Evolutionary conservation across 2,113 vertebrate genomes (phyloP), one percentile per base, ranked within the genome.

Genomic region (Anser cygnoides): DNA sequence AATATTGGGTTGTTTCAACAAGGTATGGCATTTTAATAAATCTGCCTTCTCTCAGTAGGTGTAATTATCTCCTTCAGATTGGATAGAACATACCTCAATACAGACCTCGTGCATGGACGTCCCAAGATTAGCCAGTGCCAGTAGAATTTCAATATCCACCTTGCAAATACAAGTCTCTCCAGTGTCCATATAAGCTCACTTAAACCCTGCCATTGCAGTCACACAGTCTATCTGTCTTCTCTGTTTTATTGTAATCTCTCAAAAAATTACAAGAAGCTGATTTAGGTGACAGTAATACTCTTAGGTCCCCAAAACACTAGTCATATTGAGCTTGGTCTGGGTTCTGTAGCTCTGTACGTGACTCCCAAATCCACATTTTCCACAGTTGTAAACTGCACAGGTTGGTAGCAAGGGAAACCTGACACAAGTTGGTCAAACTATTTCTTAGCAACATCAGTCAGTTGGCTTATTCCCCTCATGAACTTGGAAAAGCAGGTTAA

Each of bases 331-430:
- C 29, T 57, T 57, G 29, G 9, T 19, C 29, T 57, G 29, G 7
- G 55, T 57, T 57, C 17, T 33, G 29, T 57, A 31, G 55, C 55
- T 33, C 29, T 33, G 11, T 33, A 57, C 14, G 14, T 55, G 52
- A 55, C 52, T 57, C 28, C 55, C 29, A 18, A 33, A 57, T 57
- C 29, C 55, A 57, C 29, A 33, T 33, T 57, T 57, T 57, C 55
- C 29, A 57, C 55, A 57, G 29, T 19, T 57, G 55, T 29, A 57
- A 57, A 33, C 55, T 31, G 28, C 29, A 57, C 12, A 31, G 55
- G 28, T 57, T 99, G 99, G 94, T 98, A 99, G 93, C 99, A 99
- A n/a, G 99, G 99, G 97, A 99, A 99, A 84, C 99, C 99, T 22
- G 99, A 98, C 5, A 99, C 98, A 26, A 99, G 99, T n/a, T 99